Evolutionary conservation across 2,888 invertebrate genomes (phyloP).

Genomic region (Cataglyphis altisquamis): DNA sequence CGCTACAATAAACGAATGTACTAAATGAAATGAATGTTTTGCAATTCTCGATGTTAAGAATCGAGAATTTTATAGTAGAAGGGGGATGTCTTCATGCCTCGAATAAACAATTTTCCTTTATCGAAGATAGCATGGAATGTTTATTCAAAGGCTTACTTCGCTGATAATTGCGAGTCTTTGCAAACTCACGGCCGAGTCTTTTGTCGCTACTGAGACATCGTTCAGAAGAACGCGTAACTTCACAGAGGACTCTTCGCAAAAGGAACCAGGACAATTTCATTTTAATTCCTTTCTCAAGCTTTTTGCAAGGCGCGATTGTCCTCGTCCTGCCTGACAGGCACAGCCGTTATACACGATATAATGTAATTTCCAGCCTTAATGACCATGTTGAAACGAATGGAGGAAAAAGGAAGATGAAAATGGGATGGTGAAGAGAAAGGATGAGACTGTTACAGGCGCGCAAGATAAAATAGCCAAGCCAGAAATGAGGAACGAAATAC

Average conservation of each 20-base stretch:
- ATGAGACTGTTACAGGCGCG: slow-evolving; percentile 47
- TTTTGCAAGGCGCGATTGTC: slow-evolving; percentile 66
- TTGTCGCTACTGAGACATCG: slow-evolving; percentile 42
- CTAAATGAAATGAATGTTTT: slow-evolving; percentile 8
- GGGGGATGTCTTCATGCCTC: neutral
- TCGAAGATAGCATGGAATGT: slow-evolving; percentile 33
- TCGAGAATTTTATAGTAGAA: neutral
- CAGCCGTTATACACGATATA: slow-evolving; percentile 73
- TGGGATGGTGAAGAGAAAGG: slow-evolving; percentile 20
- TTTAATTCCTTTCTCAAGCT: slow-evolving; percentile 68
- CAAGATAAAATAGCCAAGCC: slow-evolving; percentile 47
- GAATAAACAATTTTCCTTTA: slow-evolving; percentile 50
- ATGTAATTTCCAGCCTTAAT: slow-evolving; percentile 77
- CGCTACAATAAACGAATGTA: slow-evolving; percentile 1
- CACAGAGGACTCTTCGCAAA: slow-evolving; percentile 49
- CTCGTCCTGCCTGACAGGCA: slow-evolving; percentile 50
- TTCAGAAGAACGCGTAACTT: slow-evolving; percentile 49
- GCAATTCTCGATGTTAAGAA: slow-evolving; percentile 16
- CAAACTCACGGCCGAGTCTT: slow-evolving; percentile 47
- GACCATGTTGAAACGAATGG: slow-evolving; percentile 66
- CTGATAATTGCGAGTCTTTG: slow-evolving; percentile 54
- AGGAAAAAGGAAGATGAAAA: slow-evolving; percentile 42
- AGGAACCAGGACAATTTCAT: slow-evolving; percentile 58
- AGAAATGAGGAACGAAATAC: slow-evolving; percentile 37
- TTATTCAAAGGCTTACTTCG: slow-evolving; percentile 47